Evolutionary conservation across 2,113 vertebrate species (phyloP).

Genomic region (Etheostoma cragini): DNA sequence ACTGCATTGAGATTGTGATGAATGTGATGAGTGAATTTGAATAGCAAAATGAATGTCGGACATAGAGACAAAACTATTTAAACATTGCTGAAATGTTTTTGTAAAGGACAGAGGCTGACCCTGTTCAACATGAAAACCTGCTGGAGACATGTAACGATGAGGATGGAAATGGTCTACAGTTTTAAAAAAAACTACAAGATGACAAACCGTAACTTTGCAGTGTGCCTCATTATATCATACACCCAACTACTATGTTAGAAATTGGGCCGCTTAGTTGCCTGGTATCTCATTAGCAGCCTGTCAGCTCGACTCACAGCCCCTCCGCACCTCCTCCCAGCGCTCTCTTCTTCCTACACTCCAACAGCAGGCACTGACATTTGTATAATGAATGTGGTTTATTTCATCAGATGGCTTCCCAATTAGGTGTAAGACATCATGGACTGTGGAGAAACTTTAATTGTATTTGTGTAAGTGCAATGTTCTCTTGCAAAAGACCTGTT

Average conservation of each 20-base stretch:
- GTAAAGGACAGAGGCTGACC: neutral
- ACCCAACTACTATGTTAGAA: slow-evolving; percentile 30
- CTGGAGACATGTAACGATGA: neutral
- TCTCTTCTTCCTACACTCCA: slow-evolving; percentile 62
- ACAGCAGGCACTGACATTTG: slow-evolving; percentile 73
- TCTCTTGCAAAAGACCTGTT: slow-evolving; percentile 12
- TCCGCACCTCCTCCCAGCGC: slow-evolving; percentile 33
- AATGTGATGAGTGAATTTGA: slow-evolving; percentile 27
- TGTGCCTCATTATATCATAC: slow-evolving; percentile 22
- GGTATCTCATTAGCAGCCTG: slow-evolving; percentile 69
- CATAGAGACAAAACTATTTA: neutral
- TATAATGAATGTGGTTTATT: slow-evolving; percentile 71
- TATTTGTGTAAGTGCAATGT: slow-evolving; percentile 32
- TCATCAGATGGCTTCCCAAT: slow-evolving; percentile 60
- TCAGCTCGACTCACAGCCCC: slow-evolving; percentile 45
- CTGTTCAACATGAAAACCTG: neutral
- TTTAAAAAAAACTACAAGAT: slow-evolving; percentile 2
- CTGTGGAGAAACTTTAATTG: slow-evolving; percentile 26
- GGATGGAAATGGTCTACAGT: neutral
- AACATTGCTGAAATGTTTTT: neutral
- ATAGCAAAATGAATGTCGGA: slow-evolving; percentile 22
- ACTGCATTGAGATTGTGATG: neutral
- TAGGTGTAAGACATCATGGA: slow-evolving; percentile 48
- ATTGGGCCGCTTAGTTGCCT: slow-evolving; percentile 29
- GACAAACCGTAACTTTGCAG: neutral